Percentiles rank a stretch among this genome's conserved stretches.
phyloP scores from a whole-genome alignment of 2,113 vertebrate species.

The Mugil cephalus region DNA sequence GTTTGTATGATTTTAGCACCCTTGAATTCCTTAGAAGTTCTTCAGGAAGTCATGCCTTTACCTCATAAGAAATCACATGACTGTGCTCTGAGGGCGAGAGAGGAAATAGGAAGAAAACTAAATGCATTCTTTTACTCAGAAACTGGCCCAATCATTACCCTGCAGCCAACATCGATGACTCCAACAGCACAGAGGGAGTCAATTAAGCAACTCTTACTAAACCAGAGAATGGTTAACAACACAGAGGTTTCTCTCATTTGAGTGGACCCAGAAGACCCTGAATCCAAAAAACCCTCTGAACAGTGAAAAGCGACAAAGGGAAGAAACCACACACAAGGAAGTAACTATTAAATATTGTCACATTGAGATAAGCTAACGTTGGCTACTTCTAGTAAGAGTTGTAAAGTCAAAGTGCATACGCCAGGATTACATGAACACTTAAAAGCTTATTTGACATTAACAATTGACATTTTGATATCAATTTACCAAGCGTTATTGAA shows the following conservation, averaged over 20 bases:
- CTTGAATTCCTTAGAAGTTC: slow-evolving; percentile 14
- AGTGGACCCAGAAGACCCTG: not conserved
- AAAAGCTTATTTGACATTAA: not conserved
- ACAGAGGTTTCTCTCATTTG: not conserved
- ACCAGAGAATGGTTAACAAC: not conserved
- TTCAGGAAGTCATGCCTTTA: slow-evolving; percentile 33
- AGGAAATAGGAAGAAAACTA: not conserved
- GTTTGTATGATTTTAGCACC: slow-evolving; percentile 17
- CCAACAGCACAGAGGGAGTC: not conserved
- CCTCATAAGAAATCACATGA: slow-evolving; percentile 51
- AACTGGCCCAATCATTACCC: no score
- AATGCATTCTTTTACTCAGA: not conserved
- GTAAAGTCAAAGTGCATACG: not conserved
- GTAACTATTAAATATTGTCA: not conserved
- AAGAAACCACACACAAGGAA: no score
- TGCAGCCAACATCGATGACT: not conserved
- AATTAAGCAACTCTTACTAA: not conserved
- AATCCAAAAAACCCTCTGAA: not conserved
- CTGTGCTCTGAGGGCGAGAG: not conserved
- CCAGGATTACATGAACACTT: not conserved
- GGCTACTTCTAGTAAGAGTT: not conserved
- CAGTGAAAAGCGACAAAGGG: no score
- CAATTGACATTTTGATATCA: not conserved
- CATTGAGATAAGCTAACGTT: not conserved
- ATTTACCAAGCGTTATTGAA: no score